Percentiles rank a stretch among this genome's conserved stretches.
Conservation (phyloP, 2,113 vertebrate genomes). For the Neopipo cinnamomea region DNA sequence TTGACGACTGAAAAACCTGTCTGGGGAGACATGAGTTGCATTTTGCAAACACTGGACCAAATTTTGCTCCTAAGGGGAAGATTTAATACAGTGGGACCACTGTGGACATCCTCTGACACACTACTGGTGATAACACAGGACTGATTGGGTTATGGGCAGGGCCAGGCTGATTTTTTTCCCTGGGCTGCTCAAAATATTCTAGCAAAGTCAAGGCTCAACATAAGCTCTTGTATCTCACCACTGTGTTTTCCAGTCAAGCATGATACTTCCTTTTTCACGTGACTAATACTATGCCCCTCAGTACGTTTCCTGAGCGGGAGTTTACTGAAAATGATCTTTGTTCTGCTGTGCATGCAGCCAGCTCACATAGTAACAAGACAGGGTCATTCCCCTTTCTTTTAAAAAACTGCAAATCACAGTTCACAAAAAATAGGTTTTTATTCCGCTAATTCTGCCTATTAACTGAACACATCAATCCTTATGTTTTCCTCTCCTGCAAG, state of each 20-base stretch:
- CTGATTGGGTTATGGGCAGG: background rate
- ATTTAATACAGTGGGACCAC: background rate
- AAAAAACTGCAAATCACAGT: background rate
- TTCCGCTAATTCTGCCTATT: background rate
- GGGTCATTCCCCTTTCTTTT: background rate
- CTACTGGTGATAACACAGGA: background rate
- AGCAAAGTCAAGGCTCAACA: background rate
- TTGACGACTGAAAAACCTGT: rapidly evolving
- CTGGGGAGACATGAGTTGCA: rapidly evolving
- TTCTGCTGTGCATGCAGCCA: background rate
- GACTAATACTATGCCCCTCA: background rate
- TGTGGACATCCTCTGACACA: background rate
- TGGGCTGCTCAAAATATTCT: background rate
- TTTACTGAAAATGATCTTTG: conserved; percentile 30
- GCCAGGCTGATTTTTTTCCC: background rate
- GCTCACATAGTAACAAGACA: background rate
- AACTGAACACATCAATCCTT: background rate
- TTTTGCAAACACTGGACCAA: background rate
- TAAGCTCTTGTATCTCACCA: background rate
- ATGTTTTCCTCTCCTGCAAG: background rate
- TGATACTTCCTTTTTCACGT: background rate
- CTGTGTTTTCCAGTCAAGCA: background rate
- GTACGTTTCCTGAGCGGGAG: background rate
- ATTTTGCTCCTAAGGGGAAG: background rate
- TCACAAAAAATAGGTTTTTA: background rate